Evolutionary conservation across 2,113 vertebrate species (phyloP).

Genomic region (Atherinomorus stipes): DNA sequence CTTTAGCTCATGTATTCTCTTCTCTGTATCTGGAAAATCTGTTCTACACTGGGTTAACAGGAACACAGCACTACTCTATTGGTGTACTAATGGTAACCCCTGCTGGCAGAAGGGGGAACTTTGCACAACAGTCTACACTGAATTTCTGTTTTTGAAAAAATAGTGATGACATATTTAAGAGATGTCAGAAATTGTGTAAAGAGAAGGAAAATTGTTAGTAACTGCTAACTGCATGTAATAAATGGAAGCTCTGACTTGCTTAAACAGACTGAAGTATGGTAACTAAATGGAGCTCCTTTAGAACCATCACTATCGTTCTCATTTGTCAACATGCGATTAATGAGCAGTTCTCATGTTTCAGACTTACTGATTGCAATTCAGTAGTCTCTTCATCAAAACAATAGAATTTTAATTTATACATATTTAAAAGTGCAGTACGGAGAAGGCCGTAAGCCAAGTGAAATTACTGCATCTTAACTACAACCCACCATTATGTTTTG

Average conservation of each 20-base stretch:
- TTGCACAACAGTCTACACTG: not conserved
- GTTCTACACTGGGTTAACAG: not conserved
- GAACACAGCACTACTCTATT: constrained; percentile 12
- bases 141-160: not conserved
- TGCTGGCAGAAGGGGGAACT: constrained; percentile 68
- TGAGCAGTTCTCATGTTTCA: constrained; percentile 5
- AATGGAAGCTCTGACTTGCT: not conserved
- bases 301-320: constrained; percentile 44
- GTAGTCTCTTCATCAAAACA: not conserved
- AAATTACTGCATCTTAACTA: not conserved
- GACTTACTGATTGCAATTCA: not conserved
- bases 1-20: constrained; percentile 12
- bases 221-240: not conserved
- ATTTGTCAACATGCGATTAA: constrained; percentile 23
- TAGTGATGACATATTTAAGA: not conserved
- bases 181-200: not conserved
- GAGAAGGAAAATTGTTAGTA: not conserved
- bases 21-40: constrained; percentile 14
- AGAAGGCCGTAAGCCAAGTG: not conserved
- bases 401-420: not conserved
- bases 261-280: not conserved
- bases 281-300: constrained; percentile 15
- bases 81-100: constrained; percentile 71
- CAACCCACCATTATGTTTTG: constrained; percentile 17
- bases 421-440: constrained; percentile 1